Conservation (phyloP, 1,140 invertebrate genomes). For the Procambarus clarkii region DNA sequence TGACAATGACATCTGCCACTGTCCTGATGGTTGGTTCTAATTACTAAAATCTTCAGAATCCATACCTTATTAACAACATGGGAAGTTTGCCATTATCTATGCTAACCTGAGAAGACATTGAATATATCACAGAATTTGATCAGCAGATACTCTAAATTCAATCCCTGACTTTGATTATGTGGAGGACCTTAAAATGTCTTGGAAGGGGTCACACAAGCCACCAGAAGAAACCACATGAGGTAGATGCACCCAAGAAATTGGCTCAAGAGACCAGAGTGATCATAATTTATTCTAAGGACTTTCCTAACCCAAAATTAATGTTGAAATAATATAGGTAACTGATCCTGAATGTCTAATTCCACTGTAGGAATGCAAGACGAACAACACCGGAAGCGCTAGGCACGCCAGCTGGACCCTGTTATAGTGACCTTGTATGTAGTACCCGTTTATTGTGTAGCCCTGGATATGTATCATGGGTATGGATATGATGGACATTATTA, state of each 20-base stretch:
- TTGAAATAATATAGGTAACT: constrained; percentile 40
- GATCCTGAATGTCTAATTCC: constrained; percentile 54
- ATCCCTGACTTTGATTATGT: constrained; percentile 68
- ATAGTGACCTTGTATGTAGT: constrained; percentile 69
- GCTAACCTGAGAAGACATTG: constrained; percentile 66
- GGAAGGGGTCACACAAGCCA: constrained; percentile 68
- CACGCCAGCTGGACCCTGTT: constrained; percentile 69
- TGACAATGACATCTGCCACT: constrained; percentile 54
- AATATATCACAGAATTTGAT: constrained; percentile 69
- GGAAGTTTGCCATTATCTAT: constrained; percentile 68
- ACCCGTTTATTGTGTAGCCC: constrained; percentile 67
- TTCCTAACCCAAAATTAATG: constrained; percentile 40
- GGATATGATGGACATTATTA: constrained; percentile 53
- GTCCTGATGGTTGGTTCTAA: constrained; percentile 36
- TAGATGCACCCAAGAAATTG: constrained; percentile 70
- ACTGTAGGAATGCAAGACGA: constrained; percentile 52
- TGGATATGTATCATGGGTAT: constrained; percentile 66
- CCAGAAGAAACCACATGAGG: constrained; percentile 67
- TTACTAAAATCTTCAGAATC: constrained; percentile 36
- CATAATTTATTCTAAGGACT: constrained; percentile 63
- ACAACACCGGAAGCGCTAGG: constrained; percentile 65
- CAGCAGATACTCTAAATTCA: constrained; percentile 67
- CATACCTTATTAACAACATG: constrained; percentile 47
- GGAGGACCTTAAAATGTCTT: constrained; percentile 68
- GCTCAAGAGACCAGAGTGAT: constrained; percentile 69